Evolutionary conservation across 1,140 invertebrate species (phyloP).

Genomic region (Thrips palmi): DNA sequence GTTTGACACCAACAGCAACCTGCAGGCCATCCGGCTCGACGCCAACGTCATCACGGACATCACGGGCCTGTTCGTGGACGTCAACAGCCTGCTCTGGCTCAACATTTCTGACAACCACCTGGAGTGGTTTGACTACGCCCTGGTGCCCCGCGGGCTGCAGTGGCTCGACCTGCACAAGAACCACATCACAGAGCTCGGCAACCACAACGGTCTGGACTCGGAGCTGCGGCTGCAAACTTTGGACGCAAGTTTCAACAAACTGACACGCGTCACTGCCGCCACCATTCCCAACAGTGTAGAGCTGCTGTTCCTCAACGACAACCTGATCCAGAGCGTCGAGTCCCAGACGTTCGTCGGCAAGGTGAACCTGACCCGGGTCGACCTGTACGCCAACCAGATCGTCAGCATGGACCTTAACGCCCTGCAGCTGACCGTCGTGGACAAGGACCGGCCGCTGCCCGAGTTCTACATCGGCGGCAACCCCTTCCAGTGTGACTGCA

Average conservation of each 20-base stretch:
- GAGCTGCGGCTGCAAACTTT: slow-evolving; percentile 54
- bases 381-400: slow-evolving; percentile 72
- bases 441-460: slow-evolving; percentile 43
- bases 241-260: slow-evolving; percentile 66
- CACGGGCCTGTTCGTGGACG: slow-evolving; percentile 63
- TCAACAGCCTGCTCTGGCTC: slow-evolving; percentile 66
- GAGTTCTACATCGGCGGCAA: slow-evolving; percentile 78
- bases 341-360: slow-evolving; percentile 69
- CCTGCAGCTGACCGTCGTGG: slow-evolving; percentile 48
- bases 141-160: slow-evolving; percentile 60
- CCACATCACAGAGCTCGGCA: slow-evolving; percentile 59
- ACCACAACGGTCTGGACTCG: slow-evolving; percentile 44
- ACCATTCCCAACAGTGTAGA: slow-evolving; percentile 61
- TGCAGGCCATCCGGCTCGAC: slow-evolving; percentile 73
- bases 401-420: slow-evolving; percentile 63
- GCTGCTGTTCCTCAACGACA: slow-evolving; percentile 63
- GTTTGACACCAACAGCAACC: slow-evolving; percentile 55
- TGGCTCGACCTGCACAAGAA: slow-evolving; percentile 86
- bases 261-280: slow-evolving; percentile 44
- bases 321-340: slow-evolving; percentile 57
- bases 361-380: slow-evolving; percentile 59
- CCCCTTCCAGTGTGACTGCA: slow-evolving; percentile 73
- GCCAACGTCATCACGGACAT: slow-evolving; percentile 71
- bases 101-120: slow-evolving; percentile 84
- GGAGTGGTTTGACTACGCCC: slow-evolving; percentile 75